These are phyloP conservation scores for Chascanopsetta lugubris DNA, from an alignment of 2,113 vertebrate species.

Conservation along the genomic window DNA sequence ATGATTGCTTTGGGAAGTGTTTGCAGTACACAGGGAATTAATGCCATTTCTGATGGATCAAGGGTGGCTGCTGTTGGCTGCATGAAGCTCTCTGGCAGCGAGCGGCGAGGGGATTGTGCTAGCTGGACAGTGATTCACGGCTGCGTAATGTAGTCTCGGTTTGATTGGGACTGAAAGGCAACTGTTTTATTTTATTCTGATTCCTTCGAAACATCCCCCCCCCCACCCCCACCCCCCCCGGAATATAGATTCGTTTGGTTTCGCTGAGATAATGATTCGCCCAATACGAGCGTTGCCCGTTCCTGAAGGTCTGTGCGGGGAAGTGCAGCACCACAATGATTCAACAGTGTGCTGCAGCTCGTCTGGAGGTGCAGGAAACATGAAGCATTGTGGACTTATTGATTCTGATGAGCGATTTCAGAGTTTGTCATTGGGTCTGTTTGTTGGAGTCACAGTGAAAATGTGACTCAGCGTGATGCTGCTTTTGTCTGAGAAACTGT, in stretches of 20 bases:
- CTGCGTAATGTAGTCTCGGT: conserved; percentile 28
- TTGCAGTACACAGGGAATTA: conserved; percentile 42
- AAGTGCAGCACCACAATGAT: not conserved
- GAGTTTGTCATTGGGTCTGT: not conserved
- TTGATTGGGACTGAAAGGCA: conserved; percentile 41
- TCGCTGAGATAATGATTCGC: conserved; percentile 22
- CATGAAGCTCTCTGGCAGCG: conserved; percentile 33
- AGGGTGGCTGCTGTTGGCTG: conserved; percentile 33
- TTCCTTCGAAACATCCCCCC: conserved; percentile 26
- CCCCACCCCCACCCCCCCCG: conserved; percentile 9
- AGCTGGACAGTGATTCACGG: conserved; percentile 36
- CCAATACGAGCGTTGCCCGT: not conserved
- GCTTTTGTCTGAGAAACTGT: not conserved
- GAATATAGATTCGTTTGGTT: conserved; percentile 32
- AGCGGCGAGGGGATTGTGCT: conserved; percentile 3
- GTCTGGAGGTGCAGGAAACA: not conserved
- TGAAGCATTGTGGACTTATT: not conserved
- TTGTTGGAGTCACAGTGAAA: not conserved
- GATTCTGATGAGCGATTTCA: too few relatives aligned
- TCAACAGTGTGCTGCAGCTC: not conserved
- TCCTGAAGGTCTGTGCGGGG: not conserved
- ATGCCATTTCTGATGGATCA: conserved; percentile 41
- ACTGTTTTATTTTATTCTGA: conserved; percentile 29
- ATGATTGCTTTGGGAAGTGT: conserved; percentile 38
- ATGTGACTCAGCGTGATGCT: not conserved